Evolutionary conservation across 2,113 vertebrate genomes (phyloP).

Genomic region (Oryzias javanicus): DNA sequence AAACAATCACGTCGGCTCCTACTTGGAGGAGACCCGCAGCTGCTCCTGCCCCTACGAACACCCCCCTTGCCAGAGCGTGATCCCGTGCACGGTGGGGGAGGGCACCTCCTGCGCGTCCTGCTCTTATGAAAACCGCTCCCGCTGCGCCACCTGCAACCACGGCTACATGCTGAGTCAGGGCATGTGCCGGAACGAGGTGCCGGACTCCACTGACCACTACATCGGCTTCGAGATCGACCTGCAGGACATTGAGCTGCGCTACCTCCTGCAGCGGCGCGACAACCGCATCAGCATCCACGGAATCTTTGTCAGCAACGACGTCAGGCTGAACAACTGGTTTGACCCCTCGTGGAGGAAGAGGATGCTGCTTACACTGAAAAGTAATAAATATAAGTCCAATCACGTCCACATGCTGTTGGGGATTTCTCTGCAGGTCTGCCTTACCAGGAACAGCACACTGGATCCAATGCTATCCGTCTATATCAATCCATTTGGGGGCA

Average conservation of each 20-base stretch:
- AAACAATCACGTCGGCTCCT: conserved; percentile 80
- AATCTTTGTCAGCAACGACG: conserved; percentile 84
- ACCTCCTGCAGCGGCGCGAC: conserved; percentile 78
- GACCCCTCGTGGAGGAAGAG: conserved; percentile 82
- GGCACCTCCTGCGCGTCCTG: conserved; percentile 76
- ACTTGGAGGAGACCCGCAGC: conserved; percentile 75
- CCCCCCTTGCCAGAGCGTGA: conserved; percentile 75
- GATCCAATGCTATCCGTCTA: conserved; percentile 81
- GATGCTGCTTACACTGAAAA: conserved; percentile 83
- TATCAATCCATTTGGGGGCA: conserved; percentile 83
- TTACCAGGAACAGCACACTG: conserved; percentile 83
- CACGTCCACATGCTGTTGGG: conserved; percentile 83
- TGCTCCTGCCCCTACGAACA: conserved; percentile 80
- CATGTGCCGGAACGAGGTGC: conserved; percentile 75
- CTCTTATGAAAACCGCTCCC: conserved; percentile 80
- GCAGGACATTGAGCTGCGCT: conserved; percentile 79
- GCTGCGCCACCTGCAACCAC: conserved; percentile 79
- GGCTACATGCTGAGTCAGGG: conserved; percentile 82
- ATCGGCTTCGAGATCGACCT: conserved; percentile 83
- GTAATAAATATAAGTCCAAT: conserved; percentile 83
- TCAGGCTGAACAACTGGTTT: conserved; percentile 83
- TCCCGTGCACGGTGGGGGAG: conserved; percentile 78
- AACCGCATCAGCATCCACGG: conserved; percentile 77
- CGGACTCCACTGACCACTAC: conserved; percentile 82
- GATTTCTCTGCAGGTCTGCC: conserved; percentile 83